These are phyloP conservation scores for Vollenhovia emeryi DNA, from an alignment of 1,140 invertebrate species.

Conservation along the genomic window DNA sequence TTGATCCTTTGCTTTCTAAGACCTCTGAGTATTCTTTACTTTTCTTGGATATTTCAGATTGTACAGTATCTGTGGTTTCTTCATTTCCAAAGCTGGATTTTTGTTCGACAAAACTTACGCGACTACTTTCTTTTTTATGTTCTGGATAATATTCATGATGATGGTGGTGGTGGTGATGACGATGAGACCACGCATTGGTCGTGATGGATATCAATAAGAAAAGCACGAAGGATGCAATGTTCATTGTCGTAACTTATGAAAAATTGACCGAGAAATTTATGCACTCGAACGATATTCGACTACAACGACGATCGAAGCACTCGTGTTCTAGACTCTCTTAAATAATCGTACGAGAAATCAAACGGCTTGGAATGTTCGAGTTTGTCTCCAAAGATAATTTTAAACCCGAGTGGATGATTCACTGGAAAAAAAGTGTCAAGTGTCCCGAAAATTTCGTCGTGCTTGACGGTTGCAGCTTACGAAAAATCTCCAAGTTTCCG, in stretches of 20 bases:
- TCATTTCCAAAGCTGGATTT: slow-evolving; percentile 26
- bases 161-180: slow-evolving; percentile 38
- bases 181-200: slow-evolving; percentile 47
- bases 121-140: slow-evolving; percentile 38
- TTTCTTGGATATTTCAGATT: slow-evolving; percentile 1
- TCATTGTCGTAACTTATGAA: slow-evolving; percentile 31
- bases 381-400: slow-evolving; percentile 11
- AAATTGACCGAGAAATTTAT: background rate
- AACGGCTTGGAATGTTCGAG: background rate
- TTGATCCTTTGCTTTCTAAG: slow-evolving; percentile 52
- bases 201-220: slow-evolving; percentile 31
- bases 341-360: background rate
- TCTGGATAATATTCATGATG: slow-evolving; percentile 50
- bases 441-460: background rate
- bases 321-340: background rate
- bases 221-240: slow-evolving; percentile 35
- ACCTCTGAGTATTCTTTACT: slow-evolving; percentile 10
- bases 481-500: background rate
- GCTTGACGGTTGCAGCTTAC: background rate
- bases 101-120: slow-evolving; percentile 10
- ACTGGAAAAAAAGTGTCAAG: background rate
- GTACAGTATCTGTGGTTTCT: background rate
- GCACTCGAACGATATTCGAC: background rate
- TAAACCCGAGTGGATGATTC: background rate
- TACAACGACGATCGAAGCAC: background rate